Conservation (phyloP, 2,888 invertebrate genomes). For the Neria commutata region DNA sequence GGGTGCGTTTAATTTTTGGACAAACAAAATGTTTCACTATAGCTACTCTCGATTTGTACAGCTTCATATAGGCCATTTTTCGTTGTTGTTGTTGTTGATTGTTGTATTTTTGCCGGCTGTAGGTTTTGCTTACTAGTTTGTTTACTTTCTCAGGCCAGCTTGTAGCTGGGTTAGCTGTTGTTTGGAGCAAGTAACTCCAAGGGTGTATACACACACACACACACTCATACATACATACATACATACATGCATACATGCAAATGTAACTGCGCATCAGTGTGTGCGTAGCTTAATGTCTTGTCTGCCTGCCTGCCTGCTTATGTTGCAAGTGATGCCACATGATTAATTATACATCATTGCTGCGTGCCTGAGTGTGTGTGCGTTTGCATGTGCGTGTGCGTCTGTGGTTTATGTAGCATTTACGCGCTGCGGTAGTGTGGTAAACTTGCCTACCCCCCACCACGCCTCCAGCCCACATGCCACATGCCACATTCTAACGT, state of each 20-base stretch:
- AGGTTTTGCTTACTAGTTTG: neutral
- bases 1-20: constrained; percentile 2
- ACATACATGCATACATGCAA: no score
- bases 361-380: no score
- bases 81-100: neutral
- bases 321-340: constrained; percentile 14
- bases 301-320: neutral
- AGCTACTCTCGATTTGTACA: no score
- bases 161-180: no score
- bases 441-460: neutral
- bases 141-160: no score
- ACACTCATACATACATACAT: no score
- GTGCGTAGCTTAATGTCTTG: neutral
- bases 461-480: no score
- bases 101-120: neutral
- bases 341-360: constrained; percentile 51
- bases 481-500: constrained; percentile 18
- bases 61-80: no score
- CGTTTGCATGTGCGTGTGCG: neutral
- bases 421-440: neutral
- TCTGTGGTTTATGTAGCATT: neutral
- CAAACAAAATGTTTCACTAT: neutral
- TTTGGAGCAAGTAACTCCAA: no score
- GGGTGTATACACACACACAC: no score
- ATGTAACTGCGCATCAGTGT: neutral